These are phyloP conservation scores for Gymnocypris eckloni DNA, from an alignment of 2,797 vertebrate species.

Conservation along the genomic window DNA sequence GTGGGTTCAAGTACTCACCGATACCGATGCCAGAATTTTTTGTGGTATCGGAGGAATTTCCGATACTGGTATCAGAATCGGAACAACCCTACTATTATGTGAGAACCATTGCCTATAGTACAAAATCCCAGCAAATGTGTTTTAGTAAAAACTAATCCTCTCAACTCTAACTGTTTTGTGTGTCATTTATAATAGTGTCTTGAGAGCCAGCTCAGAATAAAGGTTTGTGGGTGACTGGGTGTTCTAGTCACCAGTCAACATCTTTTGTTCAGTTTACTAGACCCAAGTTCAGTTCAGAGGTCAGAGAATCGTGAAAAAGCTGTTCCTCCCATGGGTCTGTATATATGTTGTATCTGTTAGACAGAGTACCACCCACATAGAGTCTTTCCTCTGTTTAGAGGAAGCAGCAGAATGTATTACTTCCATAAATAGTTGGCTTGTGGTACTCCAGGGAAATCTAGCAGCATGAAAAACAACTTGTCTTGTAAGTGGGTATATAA, in stretches of 20 bases:
- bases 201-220: neutral
- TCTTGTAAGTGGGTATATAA: conserved; percentile 39
- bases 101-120: neutral
- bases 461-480: conserved; percentile 45
- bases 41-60: no score
- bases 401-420: conserved; percentile 54
- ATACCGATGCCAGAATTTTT: no score
- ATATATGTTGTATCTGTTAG: conserved; percentile 55
- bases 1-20: no score
- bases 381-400: conserved; percentile 56
- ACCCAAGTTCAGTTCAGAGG: conserved; percentile 1
- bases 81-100: neutral
- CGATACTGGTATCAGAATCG: no score
- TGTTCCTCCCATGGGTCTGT: conserved; percentile 35
- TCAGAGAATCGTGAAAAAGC: conserved; percentile 26
- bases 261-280: neutral
- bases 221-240: neutral
- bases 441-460: conserved; percentile 51
- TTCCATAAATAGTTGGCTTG: conserved; percentile 59
- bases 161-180: neutral
- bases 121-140: neutral
- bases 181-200: conserved; percentile 4
- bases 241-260: neutral
- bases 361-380: conserved; percentile 60
- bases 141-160: neutral